Evolutionary conservation across 2,888 invertebrate species (phyloP).

Genomic region (Drosophila barbarae): DNA sequence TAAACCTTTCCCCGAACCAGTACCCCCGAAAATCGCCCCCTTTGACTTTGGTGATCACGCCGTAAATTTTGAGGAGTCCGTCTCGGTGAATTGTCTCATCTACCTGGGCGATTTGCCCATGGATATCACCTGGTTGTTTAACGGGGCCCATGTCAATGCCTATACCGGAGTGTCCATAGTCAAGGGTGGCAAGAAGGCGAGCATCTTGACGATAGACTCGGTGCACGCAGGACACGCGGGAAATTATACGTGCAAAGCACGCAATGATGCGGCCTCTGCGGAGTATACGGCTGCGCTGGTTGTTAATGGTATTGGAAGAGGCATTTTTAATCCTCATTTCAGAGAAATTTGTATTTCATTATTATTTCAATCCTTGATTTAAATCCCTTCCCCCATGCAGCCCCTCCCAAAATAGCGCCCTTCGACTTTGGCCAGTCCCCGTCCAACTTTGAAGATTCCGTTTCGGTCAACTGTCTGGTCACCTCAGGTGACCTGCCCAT

Average conservation of each 20-base stretch:
- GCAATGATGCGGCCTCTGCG: slow-evolving; percentile 85
- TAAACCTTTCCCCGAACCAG: slow-evolving; percentile 76
- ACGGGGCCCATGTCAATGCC: slow-evolving; percentile 79
- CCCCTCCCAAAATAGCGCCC: slow-evolving; percentile 87
- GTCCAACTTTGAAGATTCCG: slow-evolving; percentile 86
- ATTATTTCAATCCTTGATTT: slow-evolving; percentile 4
- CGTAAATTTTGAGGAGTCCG: slow-evolving; percentile 84
- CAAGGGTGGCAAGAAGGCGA: slow-evolving; percentile 82
- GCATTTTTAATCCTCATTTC: slow-evolving; percentile 8
- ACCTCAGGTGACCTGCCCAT: slow-evolving; percentile 86
- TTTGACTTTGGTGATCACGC: slow-evolving; percentile 87
- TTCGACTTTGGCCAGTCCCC: slow-evolving; percentile 88
- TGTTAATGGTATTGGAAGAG: slow-evolving; percentile 83
- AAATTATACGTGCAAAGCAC: slow-evolving; percentile 87
- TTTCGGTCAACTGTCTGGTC: slow-evolving; percentile 86
- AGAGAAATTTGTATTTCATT: slow-evolving; percentile 16
- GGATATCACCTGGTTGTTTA: slow-evolving; percentile 82
- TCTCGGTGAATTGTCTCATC: slow-evolving; percentile 83
- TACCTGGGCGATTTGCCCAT: slow-evolving; percentile 85
- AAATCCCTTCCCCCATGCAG: slow-evolving; percentile 79
- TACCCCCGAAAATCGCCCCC: slow-evolving; percentile 87
- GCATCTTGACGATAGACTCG: slow-evolving; percentile 83
- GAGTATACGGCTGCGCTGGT: slow-evolving; percentile 85
- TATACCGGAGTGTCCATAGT: slow-evolving; percentile 80
- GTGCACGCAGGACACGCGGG: slow-evolving; percentile 85